Base-by-base conservation (phyloP, 2,113 vertebrate species). In the Mesoclemmys tuberculata region DNA sequence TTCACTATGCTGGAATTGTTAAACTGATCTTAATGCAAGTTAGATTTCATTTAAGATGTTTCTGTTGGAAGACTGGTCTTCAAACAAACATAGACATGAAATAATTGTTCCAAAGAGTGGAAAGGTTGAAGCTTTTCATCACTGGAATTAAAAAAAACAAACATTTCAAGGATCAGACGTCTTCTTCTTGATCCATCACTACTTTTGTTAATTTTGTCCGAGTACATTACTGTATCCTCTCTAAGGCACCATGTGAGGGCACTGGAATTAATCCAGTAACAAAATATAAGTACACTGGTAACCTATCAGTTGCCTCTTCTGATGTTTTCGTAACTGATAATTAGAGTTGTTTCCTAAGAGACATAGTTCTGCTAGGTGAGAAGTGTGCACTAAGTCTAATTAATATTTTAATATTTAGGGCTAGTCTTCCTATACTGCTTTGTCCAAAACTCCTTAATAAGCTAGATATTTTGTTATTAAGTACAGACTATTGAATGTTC, bases 321-420 rank as follows among this genome's bases (percentile, higher is more conserved):
- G 85, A 74, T 84, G 26, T 27, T 93, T 95, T 90, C 18, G 93
- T 96, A 95, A 90, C 51, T 84, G 74, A 29, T 84, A 88, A 90
- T 94, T 94, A 92, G 51, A 61, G 26, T 84, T 82, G 46, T 81
- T 61, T 94, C 44, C 41, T 89, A 86, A 41, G 82, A 93, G 80
- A 90, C 24, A 31, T 7, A 56, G 10, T 94, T 94, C 54, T 90
- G 18, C 49, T 83, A 54, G 16, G 78, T 84, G 44, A 83, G 64
- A 96, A 83, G 4, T n/a, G 85, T 77, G 41, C 29, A 26, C 18
- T 80, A 84, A 80, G 64, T 54, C 16, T 88, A 18, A 87, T 88
- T 51, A 86, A 80, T 90, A 90, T 95, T 97, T 96, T 85, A 88
- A 49, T 93, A 82, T 9, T 51, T 58, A 92, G 54, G 71, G 64